These are phyloP conservation scores for Drosophila ambigua DNA, from an alignment of 1,140 invertebrate genomes.

Conservation along the genomic window DNA sequence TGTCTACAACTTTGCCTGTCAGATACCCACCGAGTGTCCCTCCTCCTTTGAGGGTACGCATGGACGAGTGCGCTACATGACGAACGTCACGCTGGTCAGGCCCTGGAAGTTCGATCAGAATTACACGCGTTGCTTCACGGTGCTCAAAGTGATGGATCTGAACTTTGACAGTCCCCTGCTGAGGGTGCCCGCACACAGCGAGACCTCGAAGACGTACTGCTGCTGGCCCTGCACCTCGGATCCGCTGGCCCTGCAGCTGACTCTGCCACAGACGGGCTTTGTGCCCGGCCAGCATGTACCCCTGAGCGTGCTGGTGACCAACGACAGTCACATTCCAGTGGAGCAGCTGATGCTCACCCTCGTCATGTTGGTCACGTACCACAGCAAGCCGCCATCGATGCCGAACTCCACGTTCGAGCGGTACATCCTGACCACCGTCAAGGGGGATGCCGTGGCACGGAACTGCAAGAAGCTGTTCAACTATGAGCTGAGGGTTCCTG, in stretches of 20 bases:
- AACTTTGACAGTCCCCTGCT: slow-evolving; percentile 85
- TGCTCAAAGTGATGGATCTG: slow-evolving; percentile 89
- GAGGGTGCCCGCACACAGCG: slow-evolving; percentile 54
- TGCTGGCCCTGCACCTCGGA: slow-evolving; percentile 65
- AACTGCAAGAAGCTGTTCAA: slow-evolving; percentile 65
- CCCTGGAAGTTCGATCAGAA: slow-evolving; percentile 91
- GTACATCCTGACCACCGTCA: slow-evolving; percentile 47
- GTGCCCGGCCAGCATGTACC: slow-evolving; percentile 65
- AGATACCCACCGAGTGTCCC: slow-evolving; percentile 86
- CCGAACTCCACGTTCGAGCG: slow-evolving; percentile 69
- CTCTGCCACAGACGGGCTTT: slow-evolving; percentile 61
- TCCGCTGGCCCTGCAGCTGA: slow-evolving; percentile 54
- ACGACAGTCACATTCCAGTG: slow-evolving; percentile 64
- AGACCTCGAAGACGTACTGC: slow-evolving; percentile 59
- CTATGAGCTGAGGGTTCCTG: slow-evolving; percentile 86
- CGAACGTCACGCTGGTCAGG: slow-evolving; percentile 88
- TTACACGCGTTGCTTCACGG: slow-evolving; percentile 88
- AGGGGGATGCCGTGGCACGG: slow-evolving; percentile 54
- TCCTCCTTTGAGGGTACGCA: slow-evolving; percentile 89
- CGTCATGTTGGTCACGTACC: slow-evolving; percentile 61
- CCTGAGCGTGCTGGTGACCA: slow-evolving; percentile 51
- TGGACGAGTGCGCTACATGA: slow-evolving; percentile 88
- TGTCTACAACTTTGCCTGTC: slow-evolving; percentile 86
- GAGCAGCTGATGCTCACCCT: slow-evolving; percentile 51
- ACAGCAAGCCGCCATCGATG: slow-evolving; percentile 29